Evolutionary conservation across 2,797 vertebrate species (phyloP), one percentile per base, ranked within the genome.

Genomic region (Oophaga sylvatica): DNA sequence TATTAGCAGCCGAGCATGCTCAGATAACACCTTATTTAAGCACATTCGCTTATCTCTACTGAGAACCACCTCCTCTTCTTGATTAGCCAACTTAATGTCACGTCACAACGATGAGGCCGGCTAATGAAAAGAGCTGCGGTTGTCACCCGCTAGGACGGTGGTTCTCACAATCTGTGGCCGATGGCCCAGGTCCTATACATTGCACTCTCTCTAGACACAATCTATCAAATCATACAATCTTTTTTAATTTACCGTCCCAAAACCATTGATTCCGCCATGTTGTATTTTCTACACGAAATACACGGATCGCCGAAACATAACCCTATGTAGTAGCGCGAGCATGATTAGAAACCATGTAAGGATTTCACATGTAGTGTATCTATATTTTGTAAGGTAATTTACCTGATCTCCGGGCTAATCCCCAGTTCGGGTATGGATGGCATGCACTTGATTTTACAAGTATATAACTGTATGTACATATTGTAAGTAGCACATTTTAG

Each of bases 371-470:
- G 65, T 80, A 75, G 77, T 76, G 87, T 80, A 89, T 82, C 84
- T 82, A 78, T 75, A 86, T 89, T 89, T 89, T 89, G 67, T 89
- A 89, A 78, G 71, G 79, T 83, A 62, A 86, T 57, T 57, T 88
- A 89, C 84, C 57, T 60, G 56, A 60, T 3, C 22, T 78, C 73
- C 11, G 88, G 88, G 84, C 79, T n/a, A 86, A 84, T 22, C 76
- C 84, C 88, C 87, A 29, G 53, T 41, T 31, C 79, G 80, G 88
- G 84, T 89, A 89, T 56, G 22, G 75, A 89, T 19, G 65, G 88
- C 88, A 89, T 89, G 88, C 79, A 89, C 88, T 89, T 89, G 88
- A 89, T 89, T 89, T 89, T 86, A 81, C 88, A 89, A 89, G 80
- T 89, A 86, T 89, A 86, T 82, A 63, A 57, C 79, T 86, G 79